Base-by-base conservation (phyloP, 2,797 vertebrate genomes). In the Leptatherina wallacei region DNA sequence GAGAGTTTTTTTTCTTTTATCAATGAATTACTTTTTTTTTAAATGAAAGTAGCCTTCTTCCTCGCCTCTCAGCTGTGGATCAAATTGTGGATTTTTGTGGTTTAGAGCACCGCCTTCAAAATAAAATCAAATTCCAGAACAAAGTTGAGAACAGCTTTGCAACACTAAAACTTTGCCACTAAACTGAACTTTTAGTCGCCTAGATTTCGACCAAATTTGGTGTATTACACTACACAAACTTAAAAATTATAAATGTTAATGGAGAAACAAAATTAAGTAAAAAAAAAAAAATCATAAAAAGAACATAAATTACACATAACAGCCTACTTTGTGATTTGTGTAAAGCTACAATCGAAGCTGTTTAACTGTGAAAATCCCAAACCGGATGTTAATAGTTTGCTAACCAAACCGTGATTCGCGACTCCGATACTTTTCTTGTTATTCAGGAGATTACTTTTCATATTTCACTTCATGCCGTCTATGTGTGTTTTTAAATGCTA, bases 291-390 rank as follows among this genome's bases (percentile, higher is more conserved):
- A 1, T 11, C 1, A 1, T 9, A 22, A 5, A 22, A 27, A 5
- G 1, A 3, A 24, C 20, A 8, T 2, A 8, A 18, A 35, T 35
- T 35, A 8, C 6, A 2, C 6, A 38, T 3, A 51, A 13, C 49
- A 51, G n/a, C 18, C 51, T 11, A 14, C 11, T 52, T 52, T 5
- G 10, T 42, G 40, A 42, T 42, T 42, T 3, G 24, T 24, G 49
- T 51, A 51, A 52, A 27, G 22, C 51, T 10, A 1, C 6, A 14
- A 6, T 30, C 12, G 3, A 0, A 33, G 22, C 27, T 0, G 4
- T 71, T 82, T 88, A 79, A 82, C 84, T 89, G 10, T 87, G 85
- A 84, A 87, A 86, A 73, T 0, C 33, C 0, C 3, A 35, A 24
- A 64, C 54, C 11, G 80, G 80, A 86, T 54, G 47, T 4, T 4